Percentiles rank a stretch among this genome's conserved stretches.
phyloP scores from a whole-genome alignment of 2,888 invertebrate genomes.

The Perizoma affinitatum region DNA sequence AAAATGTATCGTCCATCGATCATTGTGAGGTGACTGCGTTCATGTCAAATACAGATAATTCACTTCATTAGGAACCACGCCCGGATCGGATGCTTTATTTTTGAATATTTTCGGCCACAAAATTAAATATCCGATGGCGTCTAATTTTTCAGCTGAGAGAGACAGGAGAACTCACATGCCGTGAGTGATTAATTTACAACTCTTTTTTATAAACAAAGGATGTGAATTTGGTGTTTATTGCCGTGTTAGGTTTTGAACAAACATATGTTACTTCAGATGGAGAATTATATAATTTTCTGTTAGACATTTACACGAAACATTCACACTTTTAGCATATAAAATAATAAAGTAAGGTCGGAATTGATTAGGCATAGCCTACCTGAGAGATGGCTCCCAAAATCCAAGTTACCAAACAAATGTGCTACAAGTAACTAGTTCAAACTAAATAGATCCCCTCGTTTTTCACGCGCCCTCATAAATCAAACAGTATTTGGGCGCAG shows the following conservation, averaged over 20 bases:
- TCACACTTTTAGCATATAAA: no score
- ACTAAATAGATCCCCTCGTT: constrained; percentile 4
- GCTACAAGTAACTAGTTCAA: constrained; percentile 2
- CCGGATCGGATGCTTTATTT: constrained; percentile 4
- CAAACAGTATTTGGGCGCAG: constrained; percentile 19
- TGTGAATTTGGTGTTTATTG: neutral
- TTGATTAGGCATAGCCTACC: no score
- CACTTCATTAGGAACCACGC: constrained; percentile 1
- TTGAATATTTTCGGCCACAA: neutral
- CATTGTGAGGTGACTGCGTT: neutral
- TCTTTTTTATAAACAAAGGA: neutral
- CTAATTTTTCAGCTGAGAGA: constrained; percentile 5
- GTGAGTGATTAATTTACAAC: neutral
- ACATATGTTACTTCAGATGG: no score
- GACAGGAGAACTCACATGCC: neutral
- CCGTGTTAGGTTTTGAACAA: no score
- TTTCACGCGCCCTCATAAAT: constrained; percentile 23
- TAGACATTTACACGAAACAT: no score
- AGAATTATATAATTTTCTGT: no score
- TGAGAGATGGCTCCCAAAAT: no score
- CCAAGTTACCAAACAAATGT: constrained; percentile 5
- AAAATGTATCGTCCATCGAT: neutral
- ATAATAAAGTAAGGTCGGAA: no score
- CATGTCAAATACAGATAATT: neutral
- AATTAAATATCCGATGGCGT: neutral